phyloP scores from a whole-genome alignment of 2,113 vertebrate genomes.

The Tamias sibiricus region DNA sequence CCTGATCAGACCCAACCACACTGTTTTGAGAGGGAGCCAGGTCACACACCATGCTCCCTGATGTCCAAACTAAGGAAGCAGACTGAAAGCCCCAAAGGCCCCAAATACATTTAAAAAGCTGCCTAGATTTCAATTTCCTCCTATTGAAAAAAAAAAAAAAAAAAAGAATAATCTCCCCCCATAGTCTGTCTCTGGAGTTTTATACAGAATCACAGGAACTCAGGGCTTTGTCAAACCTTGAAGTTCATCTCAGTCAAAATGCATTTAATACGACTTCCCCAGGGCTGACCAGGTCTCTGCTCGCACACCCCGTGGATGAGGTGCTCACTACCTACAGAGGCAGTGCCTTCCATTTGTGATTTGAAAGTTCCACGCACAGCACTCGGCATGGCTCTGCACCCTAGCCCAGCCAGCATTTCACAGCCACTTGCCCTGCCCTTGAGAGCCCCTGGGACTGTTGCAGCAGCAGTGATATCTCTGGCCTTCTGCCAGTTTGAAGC shows the following conservation, averaged over 20 bases:
- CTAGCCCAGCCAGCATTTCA: neutral
- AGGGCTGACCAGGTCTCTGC: neutral
- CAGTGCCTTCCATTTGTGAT: neutral
- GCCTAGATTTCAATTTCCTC: constrained; percentile 17
- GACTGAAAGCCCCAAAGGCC: neutral
- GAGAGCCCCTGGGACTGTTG: neutral
- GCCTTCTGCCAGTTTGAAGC: neutral
- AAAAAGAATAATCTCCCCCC: too few species aligned
- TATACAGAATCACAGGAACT: constrained; percentile 36
- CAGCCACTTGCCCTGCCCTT: neutral
- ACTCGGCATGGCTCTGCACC: neutral
- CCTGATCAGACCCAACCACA: neutral
- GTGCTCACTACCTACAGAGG: neutral
- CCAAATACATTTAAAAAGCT: constrained; percentile 32
- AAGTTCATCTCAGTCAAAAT: constrained; percentile 54
- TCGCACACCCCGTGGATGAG: neutral
- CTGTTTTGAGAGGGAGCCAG: neutral
- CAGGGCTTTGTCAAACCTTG: constrained; percentile 41
- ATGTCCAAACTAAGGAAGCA: constrained; percentile 49
- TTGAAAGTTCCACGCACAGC: neutral
- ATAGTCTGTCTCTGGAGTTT: constrained; percentile 28
- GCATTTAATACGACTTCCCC: neutral
- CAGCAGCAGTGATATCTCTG: neutral
- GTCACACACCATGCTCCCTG: neutral
- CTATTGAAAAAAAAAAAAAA: neutral